phyloP scores from a whole-genome alignment of 1,140 invertebrate species.

The Drosophila lowei region DNA sequence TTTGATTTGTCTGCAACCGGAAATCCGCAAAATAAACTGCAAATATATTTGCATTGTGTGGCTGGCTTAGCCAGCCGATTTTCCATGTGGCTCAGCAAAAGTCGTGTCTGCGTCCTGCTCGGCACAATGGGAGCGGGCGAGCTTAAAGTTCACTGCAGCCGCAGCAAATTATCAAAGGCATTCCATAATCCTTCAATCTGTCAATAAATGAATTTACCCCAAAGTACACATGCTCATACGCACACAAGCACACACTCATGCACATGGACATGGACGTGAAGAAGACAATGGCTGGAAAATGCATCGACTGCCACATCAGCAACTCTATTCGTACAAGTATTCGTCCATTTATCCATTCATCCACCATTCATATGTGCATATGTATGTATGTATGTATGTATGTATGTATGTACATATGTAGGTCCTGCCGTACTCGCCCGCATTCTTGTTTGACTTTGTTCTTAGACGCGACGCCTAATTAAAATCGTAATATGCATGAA shows the following conservation, averaged over 20 bases:
- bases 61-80: slow-evolving; percentile 9
- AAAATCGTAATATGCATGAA: slow-evolving; percentile 57
- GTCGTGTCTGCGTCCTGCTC: slow-evolving; percentile 15
- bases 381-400: no score
- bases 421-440: slow-evolving; percentile 15
- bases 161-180: slow-evolving; percentile 63
- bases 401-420: no score
- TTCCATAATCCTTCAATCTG: slow-evolving; percentile 78
- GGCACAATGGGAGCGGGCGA: slow-evolving; percentile 27
- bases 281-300: slow-evolving; percentile 43
- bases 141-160: slow-evolving; percentile 62
- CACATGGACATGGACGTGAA: slow-evolving; percentile 2
- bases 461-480: slow-evolving; percentile 69
- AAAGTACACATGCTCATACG: slow-evolving; percentile 1
- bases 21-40: slow-evolving; percentile 77
- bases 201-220: slow-evolving; percentile 63
- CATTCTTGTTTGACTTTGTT: slow-evolving; percentile 66
- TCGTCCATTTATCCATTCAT: slow-evolving; percentile 7
- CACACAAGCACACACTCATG: slow-evolving; percentile 9
- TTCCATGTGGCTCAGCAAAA: slow-evolving; percentile 39
- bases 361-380: slow-evolving; percentile 1
- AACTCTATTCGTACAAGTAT: slow-evolving; percentile 3
- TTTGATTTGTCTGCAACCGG: slow-evolving; percentile 80
- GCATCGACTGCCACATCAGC: slow-evolving; percentile 63
- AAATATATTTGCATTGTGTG: slow-evolving; percentile 71